Base-by-base conservation (phyloP, 2,113 vertebrate genomes). In the Mola mola region DNA sequence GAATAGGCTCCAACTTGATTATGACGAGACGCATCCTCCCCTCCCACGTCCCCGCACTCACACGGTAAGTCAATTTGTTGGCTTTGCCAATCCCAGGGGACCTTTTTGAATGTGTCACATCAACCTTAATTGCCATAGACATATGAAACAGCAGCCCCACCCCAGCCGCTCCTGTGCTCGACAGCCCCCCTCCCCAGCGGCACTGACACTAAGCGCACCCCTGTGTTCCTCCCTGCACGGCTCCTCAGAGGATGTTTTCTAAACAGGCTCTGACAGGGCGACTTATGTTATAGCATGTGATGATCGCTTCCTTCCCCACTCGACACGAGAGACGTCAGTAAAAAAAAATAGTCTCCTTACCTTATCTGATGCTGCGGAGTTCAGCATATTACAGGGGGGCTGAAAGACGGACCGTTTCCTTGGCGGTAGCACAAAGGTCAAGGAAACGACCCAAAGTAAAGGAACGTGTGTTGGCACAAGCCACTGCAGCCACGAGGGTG, bases 1-100 rank as follows among this genome's bases (percentile, higher is more conserved):
- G 71, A 84, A 86, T 75, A 77, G 82, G 71, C 70, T 78, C 63
- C 37, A 72, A 65, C 79, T 77, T 88, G 75, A 83, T 82, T 67
- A 81, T 62, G 68, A 76, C 61, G 33, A 66, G 66, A 86, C 73
- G 40, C 46, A 41, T 42, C 13, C 41, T 67, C 44, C 48, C 67
- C 55, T 44, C 65, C 75, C 50, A 52, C 72, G 29, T 77, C 67
- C 73, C 53, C 17, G 10, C 67, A 59, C 79, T 67, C 59, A 78
- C 77, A 86, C 84, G 71, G 70, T 84, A 85, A 89, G 86, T 90
- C 86, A 84, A 87, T 91, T 87, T 88, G 84, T 87, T 83, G 82
- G 81, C 82, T 91, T 80, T 78, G 83, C 86, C 79, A 86, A 71
- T 87, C 86, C 73, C 79, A 33, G 52, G 70, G 82, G 82, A 82